phyloP scores from a whole-genome alignment of 1,140 invertebrate species.

The Patella vulgata region DNA sequence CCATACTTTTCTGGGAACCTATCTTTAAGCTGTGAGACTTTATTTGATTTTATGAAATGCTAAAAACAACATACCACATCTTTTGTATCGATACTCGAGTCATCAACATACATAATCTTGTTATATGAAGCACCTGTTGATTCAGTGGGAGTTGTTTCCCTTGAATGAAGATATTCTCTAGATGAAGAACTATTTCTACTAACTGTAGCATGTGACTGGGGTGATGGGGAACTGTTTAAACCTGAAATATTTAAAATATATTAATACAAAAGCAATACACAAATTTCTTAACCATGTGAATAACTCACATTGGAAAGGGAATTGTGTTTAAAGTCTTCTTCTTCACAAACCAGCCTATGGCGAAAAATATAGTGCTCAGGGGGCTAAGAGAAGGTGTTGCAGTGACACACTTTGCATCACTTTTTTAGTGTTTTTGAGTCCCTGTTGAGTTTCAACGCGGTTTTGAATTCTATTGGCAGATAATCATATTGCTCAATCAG shows the following conservation, averaged over 20 bases:
- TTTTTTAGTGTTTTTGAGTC: too few species aligned
- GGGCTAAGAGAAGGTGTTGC: too few species aligned
- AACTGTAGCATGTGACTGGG: slow-evolving; percentile 28
- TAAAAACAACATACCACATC: slow-evolving; percentile 25
- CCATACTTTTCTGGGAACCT: too few species aligned
- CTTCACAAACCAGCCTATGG: background rate
- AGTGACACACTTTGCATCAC: too few species aligned
- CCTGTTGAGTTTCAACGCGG: too few species aligned
- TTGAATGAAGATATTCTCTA: slow-evolving; percentile 21
- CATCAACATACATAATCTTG: slow-evolving; percentile 1
- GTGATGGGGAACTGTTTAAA: slow-evolving; percentile 14
- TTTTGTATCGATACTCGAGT: slow-evolving; percentile 15
- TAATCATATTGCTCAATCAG: too few species aligned
- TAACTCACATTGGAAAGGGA: slow-evolving; percentile 15
- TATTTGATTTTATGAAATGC: too few species aligned
- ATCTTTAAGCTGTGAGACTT: too few species aligned
- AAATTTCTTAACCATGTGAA: slow-evolving; percentile 20
- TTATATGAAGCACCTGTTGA: slow-evolving; percentile 2
- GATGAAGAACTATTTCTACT: slow-evolving; percentile 16
- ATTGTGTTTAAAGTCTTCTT: background rate
- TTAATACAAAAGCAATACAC: too few species aligned
- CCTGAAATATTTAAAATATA: too few species aligned
- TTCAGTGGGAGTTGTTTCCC: slow-evolving; percentile 45
- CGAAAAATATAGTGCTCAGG: too few species aligned
- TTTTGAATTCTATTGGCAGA: too few species aligned